Percentiles rank a stretch among this genome's conserved stretches.
Conservation (phyloP, 2,888 invertebrate species). For the Macrosiphum euphorbiae region DNA sequence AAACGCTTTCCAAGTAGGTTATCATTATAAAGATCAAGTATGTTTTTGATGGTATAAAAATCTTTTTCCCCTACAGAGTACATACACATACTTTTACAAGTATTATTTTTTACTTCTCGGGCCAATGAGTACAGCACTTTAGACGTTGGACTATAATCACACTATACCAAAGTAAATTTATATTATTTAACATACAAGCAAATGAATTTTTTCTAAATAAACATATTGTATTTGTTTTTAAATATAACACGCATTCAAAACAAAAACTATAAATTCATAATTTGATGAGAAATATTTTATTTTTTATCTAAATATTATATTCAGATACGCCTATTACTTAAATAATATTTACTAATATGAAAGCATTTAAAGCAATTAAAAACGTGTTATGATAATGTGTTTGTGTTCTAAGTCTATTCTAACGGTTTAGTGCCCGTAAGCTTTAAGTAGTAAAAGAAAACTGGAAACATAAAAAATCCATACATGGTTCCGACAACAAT, state of each 20-base stretch:
- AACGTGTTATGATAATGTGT: not conserved
- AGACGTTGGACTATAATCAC: not conserved
- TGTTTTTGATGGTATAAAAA: slow-evolving; percentile 1
- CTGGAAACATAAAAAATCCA: slow-evolving; percentile 41
- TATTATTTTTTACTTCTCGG: not conserved
- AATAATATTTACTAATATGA: not conserved
- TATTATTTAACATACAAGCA: not conserved
- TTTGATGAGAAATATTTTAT: not conserved
- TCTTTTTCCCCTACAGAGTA: not conserved
- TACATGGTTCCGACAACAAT: slow-evolving; percentile 46
- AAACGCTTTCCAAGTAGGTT: not conserved
- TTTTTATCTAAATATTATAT: not conserved
- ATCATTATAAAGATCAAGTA: not conserved
- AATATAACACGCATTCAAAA: not conserved
- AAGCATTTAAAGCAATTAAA: not conserved
- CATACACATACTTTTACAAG: too few relatives aligned
- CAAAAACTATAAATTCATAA: not conserved
- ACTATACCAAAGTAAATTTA: not conserved
- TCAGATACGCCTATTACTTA: not conserved
- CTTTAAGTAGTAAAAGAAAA: slow-evolving; percentile 16
- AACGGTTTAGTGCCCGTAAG: not conserved
- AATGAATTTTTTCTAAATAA: not conserved
- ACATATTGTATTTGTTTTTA: slow-evolving; percentile 10
- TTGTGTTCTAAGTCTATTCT: too few relatives aligned
- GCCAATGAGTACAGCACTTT: not conserved